A percentile compares a stretch with the other conserved stretches of the same genome.
phyloP scores from a whole-genome alignment of 2,113 vertebrate genomes.

The Sprattus sprattus region DNA sequence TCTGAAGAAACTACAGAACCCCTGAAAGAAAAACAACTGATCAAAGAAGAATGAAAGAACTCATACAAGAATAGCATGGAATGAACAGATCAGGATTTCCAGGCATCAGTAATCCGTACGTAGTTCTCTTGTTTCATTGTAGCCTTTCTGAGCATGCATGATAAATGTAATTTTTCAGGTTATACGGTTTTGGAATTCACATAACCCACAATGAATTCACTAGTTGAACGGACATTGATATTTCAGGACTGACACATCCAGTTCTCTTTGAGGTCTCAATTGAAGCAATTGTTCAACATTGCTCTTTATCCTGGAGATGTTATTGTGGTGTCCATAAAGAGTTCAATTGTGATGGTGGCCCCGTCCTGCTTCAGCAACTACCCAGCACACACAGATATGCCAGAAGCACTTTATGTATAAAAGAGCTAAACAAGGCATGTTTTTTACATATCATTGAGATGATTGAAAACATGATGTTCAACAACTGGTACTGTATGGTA shows the following conservation, averaged over 20 bases:
- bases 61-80: constrained; percentile 14
- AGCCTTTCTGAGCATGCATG: background rate
- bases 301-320: background rate
- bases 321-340: background rate
- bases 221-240: background rate
- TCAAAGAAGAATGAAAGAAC: background rate
- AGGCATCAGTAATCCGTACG: background rate
- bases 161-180: background rate
- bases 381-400: background rate
- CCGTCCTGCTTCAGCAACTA: background rate
- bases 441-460: background rate
- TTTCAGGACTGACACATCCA: constrained; percentile 16
- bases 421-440: background rate
- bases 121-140: background rate
- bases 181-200: background rate
- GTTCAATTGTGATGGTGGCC: background rate
- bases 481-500: background rate
- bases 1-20: background rate
- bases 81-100: constrained; percentile 7
- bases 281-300: background rate
- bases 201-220: background rate
- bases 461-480: background rate
- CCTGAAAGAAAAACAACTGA: background rate
- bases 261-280: background rate
- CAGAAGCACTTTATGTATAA: background rate